Evolutionary conservation across 1,140 invertebrate species (phyloP), one percentile per base, ranked within the genome.

Genomic region (Solenopsis invicta): DNA sequence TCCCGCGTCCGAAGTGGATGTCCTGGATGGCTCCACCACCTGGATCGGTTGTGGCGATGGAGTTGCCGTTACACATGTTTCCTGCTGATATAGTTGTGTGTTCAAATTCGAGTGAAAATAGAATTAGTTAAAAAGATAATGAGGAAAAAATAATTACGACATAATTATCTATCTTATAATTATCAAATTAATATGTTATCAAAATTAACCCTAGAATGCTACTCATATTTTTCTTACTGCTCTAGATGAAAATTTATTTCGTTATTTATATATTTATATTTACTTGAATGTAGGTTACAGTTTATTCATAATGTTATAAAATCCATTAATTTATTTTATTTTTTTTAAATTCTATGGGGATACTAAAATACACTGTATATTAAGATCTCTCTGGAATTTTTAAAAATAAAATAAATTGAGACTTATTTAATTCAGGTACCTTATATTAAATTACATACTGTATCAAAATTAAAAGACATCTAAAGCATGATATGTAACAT

Each of bases 21-120:
- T 90, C 80, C 91, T 94, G 54, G 86, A 61, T 2, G 91, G 88
- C 72, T 94, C 94, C 9, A 80, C 77, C 21, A 88, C 71, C 62
- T 88, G 91, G 41, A 90, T 87, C 13, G 89, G 91, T 87, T 94
- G 94, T 45, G 94, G 94, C 16, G 94, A 93, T 48, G 94, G 93
- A 18, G 94, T 94, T 18, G 94, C 87, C 41, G 92, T 84, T 56
- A 91, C 86, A 86, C 93, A 92, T 59, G 91, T 90, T 91, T 95
- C 94, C 90, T 94, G 82, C 37, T 81, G 56, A 52, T 67, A 16
- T 24, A 45, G 8, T 76, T 74, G 34, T 72, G 16, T 59, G 24
- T 34, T 45, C 6, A 84, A 59, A 21, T 8, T 45, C 3, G 9
- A 76, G 6, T 9, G n/a, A n/a, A 56, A 37, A 12, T 56, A n/a